These are phyloP conservation scores for Paramormyrops kingsleyae DNA, from an alignment of 2,113 vertebrate genomes.

Conservation along the genomic window DNA sequence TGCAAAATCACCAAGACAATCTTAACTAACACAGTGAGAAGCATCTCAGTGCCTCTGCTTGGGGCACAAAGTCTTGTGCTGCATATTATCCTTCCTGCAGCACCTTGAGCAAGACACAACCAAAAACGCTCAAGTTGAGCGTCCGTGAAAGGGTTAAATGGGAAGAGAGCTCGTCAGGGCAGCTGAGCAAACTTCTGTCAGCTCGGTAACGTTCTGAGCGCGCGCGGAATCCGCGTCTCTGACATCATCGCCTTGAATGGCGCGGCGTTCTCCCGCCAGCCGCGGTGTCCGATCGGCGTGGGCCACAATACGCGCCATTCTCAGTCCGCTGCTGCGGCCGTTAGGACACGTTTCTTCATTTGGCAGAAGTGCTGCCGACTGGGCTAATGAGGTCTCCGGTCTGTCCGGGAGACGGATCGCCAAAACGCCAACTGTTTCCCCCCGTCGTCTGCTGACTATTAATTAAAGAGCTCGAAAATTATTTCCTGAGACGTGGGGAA, in stretches of 20 bases:
- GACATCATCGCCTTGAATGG: not conserved
- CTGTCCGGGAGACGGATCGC: not conserved
- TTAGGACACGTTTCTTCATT: not conserved
- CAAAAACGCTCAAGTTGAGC: not conserved
- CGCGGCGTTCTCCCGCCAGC: not conserved
- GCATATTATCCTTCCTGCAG: not conserved
- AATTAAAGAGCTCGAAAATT: constrained; percentile 7
- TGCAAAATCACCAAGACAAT: not conserved
- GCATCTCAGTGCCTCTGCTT: not conserved
- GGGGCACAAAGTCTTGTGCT: not conserved
- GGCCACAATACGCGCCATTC: not conserved
- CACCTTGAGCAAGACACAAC: not conserved
- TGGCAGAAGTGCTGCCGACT: not conserved
- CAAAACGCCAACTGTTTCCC: not conserved
- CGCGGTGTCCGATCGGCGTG: not conserved
- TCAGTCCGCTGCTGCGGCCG: not conserved
- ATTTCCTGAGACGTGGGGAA: not conserved
- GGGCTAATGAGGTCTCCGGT: not conserved
- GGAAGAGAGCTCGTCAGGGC: not conserved
- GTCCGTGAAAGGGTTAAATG: not conserved
- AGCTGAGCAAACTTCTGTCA: not conserved
- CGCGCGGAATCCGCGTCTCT: not conserved
- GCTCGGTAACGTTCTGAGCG: not conserved
- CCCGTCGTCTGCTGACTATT: not conserved
- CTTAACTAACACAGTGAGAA: not conserved